Evolutionary conservation across 2,113 vertebrate genomes (phyloP).

Genomic region (Calidris pugnax): DNA sequence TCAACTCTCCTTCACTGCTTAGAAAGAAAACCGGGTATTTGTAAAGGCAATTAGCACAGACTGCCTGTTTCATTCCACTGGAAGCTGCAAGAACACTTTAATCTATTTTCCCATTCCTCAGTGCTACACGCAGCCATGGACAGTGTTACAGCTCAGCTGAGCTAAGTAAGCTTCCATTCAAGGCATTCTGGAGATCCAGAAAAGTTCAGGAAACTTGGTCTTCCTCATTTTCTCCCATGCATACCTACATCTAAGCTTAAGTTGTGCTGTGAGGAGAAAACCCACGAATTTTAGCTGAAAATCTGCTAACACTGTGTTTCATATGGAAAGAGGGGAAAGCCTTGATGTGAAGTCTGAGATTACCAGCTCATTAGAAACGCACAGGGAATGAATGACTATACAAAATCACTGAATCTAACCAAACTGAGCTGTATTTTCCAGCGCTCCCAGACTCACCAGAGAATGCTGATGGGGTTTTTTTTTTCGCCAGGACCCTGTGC

Average conservation of each 20-base stretch:
- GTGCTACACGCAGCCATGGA: rapidly evolving
- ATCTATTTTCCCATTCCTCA: background rate
- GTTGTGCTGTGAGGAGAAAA: background rate
- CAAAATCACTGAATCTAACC: background rate
- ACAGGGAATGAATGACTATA: background rate
- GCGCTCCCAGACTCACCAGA: background rate
- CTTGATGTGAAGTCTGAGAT: background rate
- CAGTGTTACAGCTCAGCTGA: background rate
- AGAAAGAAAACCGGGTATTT: background rate
- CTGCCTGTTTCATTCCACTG: background rate
- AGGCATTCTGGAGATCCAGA: background rate
- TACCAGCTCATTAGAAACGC: background rate
- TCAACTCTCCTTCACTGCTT: background rate
- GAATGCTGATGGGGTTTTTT: background rate
- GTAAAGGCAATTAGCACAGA: background rate
- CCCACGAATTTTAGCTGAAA: background rate
- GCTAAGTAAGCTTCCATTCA: background rate
- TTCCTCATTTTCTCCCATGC: background rate
- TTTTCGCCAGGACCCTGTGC: background rate
- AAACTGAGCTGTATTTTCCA: background rate
- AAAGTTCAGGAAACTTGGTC: background rate
- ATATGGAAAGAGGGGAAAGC: background rate
- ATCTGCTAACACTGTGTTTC: background rate
- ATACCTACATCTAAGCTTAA: background rate
- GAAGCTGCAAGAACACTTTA: background rate